Evolutionary conservation across 2,888 invertebrate genomes (phyloP), one percentile per base, ranked within the genome.

Genomic region (Alitta virens): DNA sequence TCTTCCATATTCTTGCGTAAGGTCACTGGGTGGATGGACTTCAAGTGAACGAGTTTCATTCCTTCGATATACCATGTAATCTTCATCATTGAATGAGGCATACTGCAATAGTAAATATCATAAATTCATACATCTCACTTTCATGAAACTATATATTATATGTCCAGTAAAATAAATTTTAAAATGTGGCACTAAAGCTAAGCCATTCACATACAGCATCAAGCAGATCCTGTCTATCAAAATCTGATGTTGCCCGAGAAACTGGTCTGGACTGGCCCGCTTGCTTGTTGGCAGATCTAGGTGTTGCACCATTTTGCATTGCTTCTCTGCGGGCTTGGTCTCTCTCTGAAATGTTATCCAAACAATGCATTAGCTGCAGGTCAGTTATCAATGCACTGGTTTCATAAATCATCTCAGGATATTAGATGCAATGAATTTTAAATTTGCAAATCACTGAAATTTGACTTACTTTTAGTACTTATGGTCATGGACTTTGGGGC

Each of bases 291-390:
- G 57, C 12, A 2, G 18, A 16, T 14, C 60, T 50, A 38, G 43
- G 50, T 7, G 21, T 62, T 16, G 33, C 18, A 46, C 52, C 57
- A 9, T 56, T 14, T 21, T 27, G 21, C 1, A 62, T 26, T 21
- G 62, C 62, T 23, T 56, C 57, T 14, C 62, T 40, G 16, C 62
- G 51, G 12, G 49, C 53, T 21, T 54, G 62, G 24, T 62, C 62
- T 21, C 62, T 49, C 38, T 56, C 62, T 62, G 62, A 16, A 16
- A 27, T 14, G 5, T 46, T 16, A 46, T 46, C n/a, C n/a, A 46
- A 18, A 9, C n/a, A 18, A 46, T 46, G 46, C 21, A 46, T 46
- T 21, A 9, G n/a, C n/a, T 18, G n/a, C 21, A 46, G 7, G 46
- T 9, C 3, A 12, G 46, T 46, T 5, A 46, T 40, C 9, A 12